Evolutionary conservation across 2,888 invertebrate genomes (phyloP).

Genomic region (Crepidodera aurea): DNA sequence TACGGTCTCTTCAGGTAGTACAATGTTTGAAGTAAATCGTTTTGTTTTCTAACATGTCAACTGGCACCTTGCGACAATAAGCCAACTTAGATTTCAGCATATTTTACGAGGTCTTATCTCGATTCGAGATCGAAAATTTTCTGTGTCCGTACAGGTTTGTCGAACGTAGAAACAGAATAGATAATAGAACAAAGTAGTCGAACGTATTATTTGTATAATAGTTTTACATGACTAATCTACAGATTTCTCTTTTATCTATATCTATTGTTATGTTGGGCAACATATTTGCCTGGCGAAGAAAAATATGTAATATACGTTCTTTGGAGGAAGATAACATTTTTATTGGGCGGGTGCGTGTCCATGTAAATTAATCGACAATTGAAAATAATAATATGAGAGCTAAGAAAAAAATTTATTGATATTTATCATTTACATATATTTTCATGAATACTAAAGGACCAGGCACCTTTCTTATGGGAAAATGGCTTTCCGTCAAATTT

Average conservation of each 20-base stretch:
- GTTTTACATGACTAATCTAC: background rate
- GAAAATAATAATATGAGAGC: too few species aligned
- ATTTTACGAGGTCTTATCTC: constrained; percentile 26
- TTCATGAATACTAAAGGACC: too few species aligned
- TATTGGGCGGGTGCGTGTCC: too few species aligned
- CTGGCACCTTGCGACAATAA: constrained; percentile 38
- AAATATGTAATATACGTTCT: too few species aligned
- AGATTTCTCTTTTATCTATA: background rate
- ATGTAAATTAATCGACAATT: too few species aligned
- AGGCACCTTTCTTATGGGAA: too few species aligned
- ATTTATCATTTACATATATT: too few species aligned
- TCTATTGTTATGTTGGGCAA: background rate
- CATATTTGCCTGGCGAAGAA: background rate
- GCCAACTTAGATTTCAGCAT: constrained; percentile 23
- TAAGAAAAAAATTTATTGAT: too few species aligned
- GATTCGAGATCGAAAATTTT: constrained; percentile 8
- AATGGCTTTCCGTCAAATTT: too few species aligned
- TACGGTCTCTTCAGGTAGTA: constrained; percentile 35
- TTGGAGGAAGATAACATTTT: too few species aligned
- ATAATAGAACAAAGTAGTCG: background rate
- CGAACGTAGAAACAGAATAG: background rate
- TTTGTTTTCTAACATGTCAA: constrained; percentile 41
- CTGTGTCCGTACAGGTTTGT: background rate
- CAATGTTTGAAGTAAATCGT: constrained; percentile 33
- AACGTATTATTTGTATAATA: background rate